Conservation (phyloP, 30 jellyfish, hydroid and myxozoan species). For the Turritopsis rubra region DNA sequence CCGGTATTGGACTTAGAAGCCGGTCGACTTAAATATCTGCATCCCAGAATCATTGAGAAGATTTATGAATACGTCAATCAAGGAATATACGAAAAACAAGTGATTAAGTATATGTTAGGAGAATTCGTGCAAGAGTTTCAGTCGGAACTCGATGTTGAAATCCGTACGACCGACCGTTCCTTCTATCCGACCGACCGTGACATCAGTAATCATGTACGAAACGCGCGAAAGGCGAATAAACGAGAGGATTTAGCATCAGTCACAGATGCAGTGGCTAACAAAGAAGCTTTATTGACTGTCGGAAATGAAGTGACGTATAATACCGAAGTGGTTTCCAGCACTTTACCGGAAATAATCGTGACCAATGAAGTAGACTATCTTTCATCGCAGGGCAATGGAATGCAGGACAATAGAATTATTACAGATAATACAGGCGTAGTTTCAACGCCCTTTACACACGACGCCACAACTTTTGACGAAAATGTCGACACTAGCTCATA, state of each 20-base stretch:
- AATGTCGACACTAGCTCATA: background rate
- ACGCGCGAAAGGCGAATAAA: slow-evolving; percentile 13
- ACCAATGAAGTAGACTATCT: background rate
- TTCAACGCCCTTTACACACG: background rate
- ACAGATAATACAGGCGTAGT: background rate
- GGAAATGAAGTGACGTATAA: background rate
- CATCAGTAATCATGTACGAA: slow-evolving; percentile 11
- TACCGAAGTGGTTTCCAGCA: slow-evolving; percentile 16
- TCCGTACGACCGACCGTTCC: slow-evolving; percentile 6
- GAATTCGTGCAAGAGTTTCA: slow-evolving; percentile 13
- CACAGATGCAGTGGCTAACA: background rate
- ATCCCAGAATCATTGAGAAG: slow-evolving; percentile 16
- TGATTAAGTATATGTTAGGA: slow-evolving; percentile 16
- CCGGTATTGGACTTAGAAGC: slow-evolving; percentile 24
- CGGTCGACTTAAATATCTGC: slow-evolving; percentile 17
- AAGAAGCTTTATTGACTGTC: background rate
- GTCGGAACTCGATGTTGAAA: slow-evolving; percentile 17
- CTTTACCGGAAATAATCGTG: background rate
- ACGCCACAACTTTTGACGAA: background rate
- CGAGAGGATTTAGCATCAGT: background rate
- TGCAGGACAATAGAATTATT: background rate
- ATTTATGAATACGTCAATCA: slow-evolving; percentile 9
- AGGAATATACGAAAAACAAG: slow-evolving; percentile 21
- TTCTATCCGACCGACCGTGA: slow-evolving; percentile 21
- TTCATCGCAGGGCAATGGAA: background rate